Percentiles rank a stretch among this genome's conserved stretches.
Evolutionary conservation across 2,113 vertebrate genomes (phyloP).

Genomic region (Chaetodon auriga): DNA sequence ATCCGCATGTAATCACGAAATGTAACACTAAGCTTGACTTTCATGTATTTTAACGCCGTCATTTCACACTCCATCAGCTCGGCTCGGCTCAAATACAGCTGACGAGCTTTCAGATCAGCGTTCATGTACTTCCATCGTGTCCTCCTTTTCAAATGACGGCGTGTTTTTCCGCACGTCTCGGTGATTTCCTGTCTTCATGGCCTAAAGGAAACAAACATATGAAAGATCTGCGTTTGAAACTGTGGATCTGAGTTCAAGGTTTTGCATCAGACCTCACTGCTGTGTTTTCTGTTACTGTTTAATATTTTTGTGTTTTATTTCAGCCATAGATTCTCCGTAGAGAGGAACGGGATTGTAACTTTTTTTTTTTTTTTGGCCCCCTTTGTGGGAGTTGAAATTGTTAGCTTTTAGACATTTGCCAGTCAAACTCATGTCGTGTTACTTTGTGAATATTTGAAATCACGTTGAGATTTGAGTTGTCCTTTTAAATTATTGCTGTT

Average conservation of each 20-base stretch:
- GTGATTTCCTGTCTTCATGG: background rate
- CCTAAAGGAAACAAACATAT: constrained; percentile 12
- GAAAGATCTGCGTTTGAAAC: constrained; percentile 7
- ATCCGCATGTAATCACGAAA: constrained; percentile 12
- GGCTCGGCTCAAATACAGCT: background rate
- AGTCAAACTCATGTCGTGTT: constrained; percentile 34
- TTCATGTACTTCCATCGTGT: background rate
- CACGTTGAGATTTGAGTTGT: constrained; percentile 20
- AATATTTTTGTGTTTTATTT: constrained; percentile 27
- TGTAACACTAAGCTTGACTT: constrained; percentile 15
- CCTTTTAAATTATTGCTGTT: constrained; percentile 53
- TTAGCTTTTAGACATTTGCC: constrained; percentile 12
- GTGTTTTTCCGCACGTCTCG: background rate
- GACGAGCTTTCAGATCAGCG: background rate
- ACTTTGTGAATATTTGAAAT: constrained; percentile 38
- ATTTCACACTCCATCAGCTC: constrained; percentile 11
- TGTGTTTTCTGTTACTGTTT: constrained; percentile 35
- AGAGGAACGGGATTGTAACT: constrained; percentile 80
- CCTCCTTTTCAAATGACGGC: background rate
- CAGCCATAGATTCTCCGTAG: constrained; percentile 56
- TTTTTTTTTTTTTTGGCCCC: constrained; percentile 35
- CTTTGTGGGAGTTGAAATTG: constrained; percentile 12
- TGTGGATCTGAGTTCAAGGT: constrained; percentile 3
- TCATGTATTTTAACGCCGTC: background rate
- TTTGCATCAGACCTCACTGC: constrained; percentile 15